phyloP scores from a whole-genome alignment of 2,113 vertebrate species.

The Callorhinus ursinus region DNA sequence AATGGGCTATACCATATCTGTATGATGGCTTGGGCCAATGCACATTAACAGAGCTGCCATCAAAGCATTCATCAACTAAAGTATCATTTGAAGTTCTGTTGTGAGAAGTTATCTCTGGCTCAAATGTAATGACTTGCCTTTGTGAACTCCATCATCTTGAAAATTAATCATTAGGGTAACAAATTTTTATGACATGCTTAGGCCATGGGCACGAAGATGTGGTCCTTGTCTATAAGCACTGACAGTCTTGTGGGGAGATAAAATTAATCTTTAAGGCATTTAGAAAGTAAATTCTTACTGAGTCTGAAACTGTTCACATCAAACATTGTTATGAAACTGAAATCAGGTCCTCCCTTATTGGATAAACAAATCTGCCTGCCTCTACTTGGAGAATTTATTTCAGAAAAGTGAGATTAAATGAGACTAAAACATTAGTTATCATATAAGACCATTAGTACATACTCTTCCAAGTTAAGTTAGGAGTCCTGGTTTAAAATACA shows the following conservation, averaged over 20 bases:
- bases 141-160: background rate
- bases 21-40: background rate
- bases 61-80: background rate
- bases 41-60: background rate
- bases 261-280: background rate
- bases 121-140: background rate
- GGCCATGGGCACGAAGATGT: background rate
- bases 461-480: background rate
- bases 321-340: background rate
- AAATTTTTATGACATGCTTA: background rate
- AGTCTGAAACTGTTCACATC: background rate
- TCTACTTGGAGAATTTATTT: background rate
- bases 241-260: background rate
- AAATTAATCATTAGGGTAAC: background rate
- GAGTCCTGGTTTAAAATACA: background rate
- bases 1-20: background rate
- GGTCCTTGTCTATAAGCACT: background rate
- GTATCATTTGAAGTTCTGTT: background rate
- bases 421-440: background rate
- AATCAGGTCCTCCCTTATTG: background rate
- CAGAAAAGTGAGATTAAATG: background rate
- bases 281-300: background rate
- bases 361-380: background rate
- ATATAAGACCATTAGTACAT: background rate
- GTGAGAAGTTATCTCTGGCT: background rate